Base-by-base conservation (phyloP, 2,888 invertebrate species). In the Criorhina ranunculi region DNA sequence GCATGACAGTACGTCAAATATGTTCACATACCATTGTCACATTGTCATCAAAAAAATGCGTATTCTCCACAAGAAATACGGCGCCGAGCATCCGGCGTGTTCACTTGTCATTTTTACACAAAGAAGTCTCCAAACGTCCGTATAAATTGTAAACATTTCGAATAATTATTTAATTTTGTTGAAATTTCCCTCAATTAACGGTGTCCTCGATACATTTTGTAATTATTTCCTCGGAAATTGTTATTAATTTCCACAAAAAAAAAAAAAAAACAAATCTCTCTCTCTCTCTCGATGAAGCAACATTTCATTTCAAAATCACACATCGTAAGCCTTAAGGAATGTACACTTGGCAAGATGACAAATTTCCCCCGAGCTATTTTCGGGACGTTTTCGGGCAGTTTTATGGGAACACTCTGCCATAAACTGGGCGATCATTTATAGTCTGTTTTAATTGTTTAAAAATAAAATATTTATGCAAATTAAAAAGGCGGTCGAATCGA, bases 321-420 rank as follows among this genome's bases (percentile, higher is more conserved):
- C 29, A 44, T 49, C 64, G 49, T 64, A 51, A 64, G 49, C 33
- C 64, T 19, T 12, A 35, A 64, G 24, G 49, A 64, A 64, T 64
- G 49, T 64, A 8, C 35, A 49, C 19, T 35, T 64, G 64, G 64
- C 64, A 64, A 49, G 17, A 5, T 64, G 64, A 64, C 64, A 64
- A 31, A 9, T n/a, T 46, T n/a, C 17, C 2, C n/a, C 49, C 2
- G 49, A 1, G 37, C 37, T 49, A 49, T 64, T 64, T 62, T 35
- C 19, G 19, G 8, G 4, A 11, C 5, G 15, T 9, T 4, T 8
- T 11, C 9, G 33, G 31, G 11, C 44, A 11, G 29, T 12, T 29
- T 51, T 29, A n/a, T 29, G 51, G 11, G 1, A 29, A 7, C 33
- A 33, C 11, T 15, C 19, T 37, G 24, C 15, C 51, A 51, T 29